Evolutionary conservation across 2,888 invertebrate genomes (phyloP).

Genomic region (Lepas anatifera): DNA sequence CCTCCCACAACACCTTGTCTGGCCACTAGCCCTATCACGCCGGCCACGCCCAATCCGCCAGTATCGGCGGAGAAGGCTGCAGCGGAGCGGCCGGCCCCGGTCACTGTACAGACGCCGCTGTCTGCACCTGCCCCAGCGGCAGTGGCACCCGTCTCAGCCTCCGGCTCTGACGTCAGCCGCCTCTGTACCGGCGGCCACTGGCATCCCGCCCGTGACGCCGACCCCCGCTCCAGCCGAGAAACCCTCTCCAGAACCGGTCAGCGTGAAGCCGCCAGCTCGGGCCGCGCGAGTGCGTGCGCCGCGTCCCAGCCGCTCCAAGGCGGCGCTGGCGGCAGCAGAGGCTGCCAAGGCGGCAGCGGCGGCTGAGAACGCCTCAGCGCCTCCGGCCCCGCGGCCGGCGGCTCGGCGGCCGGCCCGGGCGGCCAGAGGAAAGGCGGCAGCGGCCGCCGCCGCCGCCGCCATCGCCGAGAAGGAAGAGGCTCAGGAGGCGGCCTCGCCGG

Average conservation of each 20-base stretch:
- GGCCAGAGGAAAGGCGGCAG: constrained; percentile 15
- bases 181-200: too few relatives aligned
- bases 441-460: constrained; percentile 11
- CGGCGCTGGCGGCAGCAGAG: not conserved
- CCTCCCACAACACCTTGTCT: not conserved
- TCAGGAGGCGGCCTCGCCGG: constrained; percentile 1
- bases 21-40: too few relatives aligned
- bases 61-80: too few relatives aligned
- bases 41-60: too few relatives aligned
- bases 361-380: constrained; percentile 16
- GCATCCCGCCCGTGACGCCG: too few relatives aligned
- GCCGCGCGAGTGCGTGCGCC: not conserved
- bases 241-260: not conserved
- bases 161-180: too few relatives aligned
- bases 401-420: constrained; percentile 18
- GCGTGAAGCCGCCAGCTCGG: constrained; percentile 35
- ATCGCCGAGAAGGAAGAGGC: constrained; percentile 10
- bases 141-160: too few relatives aligned
- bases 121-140: too few relatives aligned
- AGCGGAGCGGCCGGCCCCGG: too few relatives aligned
- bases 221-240: not conserved
- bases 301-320: not conserved
- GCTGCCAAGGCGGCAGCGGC: not conserved
- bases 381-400: constrained; percentile 16
- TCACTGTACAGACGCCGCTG: too few relatives aligned